A percentile compares a stretch with the other conserved stretches of the same genome.
Conservation (phyloP, 2,113 vertebrate species). For the Psettodes erumei region DNA sequence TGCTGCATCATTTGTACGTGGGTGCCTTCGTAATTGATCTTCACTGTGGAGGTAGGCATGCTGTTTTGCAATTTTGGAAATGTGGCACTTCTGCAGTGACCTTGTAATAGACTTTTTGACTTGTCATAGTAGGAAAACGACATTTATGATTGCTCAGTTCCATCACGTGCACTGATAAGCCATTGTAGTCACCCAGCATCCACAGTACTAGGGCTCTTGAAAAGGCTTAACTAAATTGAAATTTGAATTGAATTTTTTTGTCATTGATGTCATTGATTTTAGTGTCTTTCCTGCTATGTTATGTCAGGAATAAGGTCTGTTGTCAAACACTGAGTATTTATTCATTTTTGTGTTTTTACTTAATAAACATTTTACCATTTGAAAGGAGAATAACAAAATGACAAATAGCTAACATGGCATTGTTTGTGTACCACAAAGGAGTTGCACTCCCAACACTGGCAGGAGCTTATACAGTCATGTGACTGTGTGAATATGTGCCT, state of each 20-base stretch:
- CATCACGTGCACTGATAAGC: conserved; percentile 22
- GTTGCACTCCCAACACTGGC: neutral
- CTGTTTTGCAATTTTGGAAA: conserved; percentile 10
- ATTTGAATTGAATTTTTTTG: neutral
- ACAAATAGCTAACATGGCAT: neutral
- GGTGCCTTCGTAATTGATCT: neutral
- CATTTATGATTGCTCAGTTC: conserved; percentile 15
- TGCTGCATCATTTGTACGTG: neutral
- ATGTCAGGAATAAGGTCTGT: conserved; percentile 8
- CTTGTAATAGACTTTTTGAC: neutral
- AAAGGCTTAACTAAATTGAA: neutral
- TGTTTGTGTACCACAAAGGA: neutral
- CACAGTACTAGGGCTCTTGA: neutral
- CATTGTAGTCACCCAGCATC: neutral
- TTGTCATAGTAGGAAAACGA: neutral
- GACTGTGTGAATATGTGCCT: neutral
- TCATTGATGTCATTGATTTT: conserved; percentile 24
- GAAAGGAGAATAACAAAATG: conserved; percentile 10
- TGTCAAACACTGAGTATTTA: conserved; percentile 1
- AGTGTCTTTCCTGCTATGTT: conserved; percentile 2
- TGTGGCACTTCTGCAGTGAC: neutral
- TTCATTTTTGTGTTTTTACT: conserved; percentile 25
- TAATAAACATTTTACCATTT: neutral
- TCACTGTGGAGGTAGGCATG: neutral
- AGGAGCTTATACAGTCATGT: neutral